Base-by-base conservation (phyloP, 37 sponge, comb jelly and placozoan genomes). In the Petrosia ficiformis region DNA sequence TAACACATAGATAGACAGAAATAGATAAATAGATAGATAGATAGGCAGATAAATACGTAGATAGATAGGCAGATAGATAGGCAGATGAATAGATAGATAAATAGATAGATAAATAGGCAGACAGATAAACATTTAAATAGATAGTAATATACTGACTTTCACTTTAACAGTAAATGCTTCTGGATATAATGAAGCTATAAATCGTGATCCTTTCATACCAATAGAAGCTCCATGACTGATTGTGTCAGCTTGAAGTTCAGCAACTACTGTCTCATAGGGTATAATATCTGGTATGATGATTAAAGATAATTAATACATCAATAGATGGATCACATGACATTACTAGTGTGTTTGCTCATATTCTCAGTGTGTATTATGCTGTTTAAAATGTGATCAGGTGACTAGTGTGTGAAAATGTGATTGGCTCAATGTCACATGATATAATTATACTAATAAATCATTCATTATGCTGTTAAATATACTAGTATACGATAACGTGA, bases 221-320 rank as follows among this genome's bases (percentile, higher is more conserved):
- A 91, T 29, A 44, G 67, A 48, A n/a, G 83, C 70, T 25, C 28
- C 19, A 6, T 38, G 34, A 33, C 33, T 35, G 0, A 92, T 73
- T 21, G 89, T 87, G 77, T 92, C 84, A 35, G 76, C 88, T 24
- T 70, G 76, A 36, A 92, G 74, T 68, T 87, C 70, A 64, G 72
- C 80, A 14, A 87, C 85, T 1, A 87, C 82, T 19, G 44, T 33
- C 67, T 92, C 89, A 77, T 92, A 78, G 31, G 88, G 82, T 11
- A 92, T 36, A 41, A 84, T 2, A 66, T 77, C 85, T 90, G 57
- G 8, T 33, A 29, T 58, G 36, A 24, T 14, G 39, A n/a, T n/a
- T n/a, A n/a, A n/a, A n/a, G n/a, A n/a, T n/a, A n/a, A n/a, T n/a
- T n/a, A n/a, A n/a, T n/a, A n/a, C n/a, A n/a, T n/a, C n/a, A n/a